A percentile compares a stretch with the other conserved stretches of the same genome.
Conservation (phyloP, 1,140 invertebrate species). For the Drosophila nigrodunni region DNA sequence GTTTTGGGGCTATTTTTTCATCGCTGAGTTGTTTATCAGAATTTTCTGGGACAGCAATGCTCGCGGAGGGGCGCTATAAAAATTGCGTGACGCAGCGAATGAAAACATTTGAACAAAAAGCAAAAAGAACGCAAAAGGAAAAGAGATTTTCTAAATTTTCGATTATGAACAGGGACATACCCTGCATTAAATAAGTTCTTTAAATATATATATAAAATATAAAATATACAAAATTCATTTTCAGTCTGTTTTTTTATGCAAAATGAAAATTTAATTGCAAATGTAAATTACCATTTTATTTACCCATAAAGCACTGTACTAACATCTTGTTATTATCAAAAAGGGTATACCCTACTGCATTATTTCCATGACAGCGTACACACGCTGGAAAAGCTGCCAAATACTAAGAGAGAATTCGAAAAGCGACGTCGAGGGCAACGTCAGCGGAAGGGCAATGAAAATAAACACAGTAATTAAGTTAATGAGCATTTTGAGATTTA, state of each 20-base stretch:
- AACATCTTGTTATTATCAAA: background rate
- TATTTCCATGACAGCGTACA: too few relatives aligned
- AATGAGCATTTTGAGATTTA: slow-evolving; percentile 84
- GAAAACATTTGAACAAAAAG: slow-evolving; percentile 65
- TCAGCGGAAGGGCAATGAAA: slow-evolving; percentile 80
- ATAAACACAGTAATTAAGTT: slow-evolving; percentile 84
- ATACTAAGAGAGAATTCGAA: slow-evolving; percentile 27
- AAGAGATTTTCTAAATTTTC: too few relatives aligned
- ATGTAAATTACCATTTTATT: too few relatives aligned
- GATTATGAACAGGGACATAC: background rate
- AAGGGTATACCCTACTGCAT: background rate
- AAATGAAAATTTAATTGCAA: too few relatives aligned
- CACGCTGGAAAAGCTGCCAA: slow-evolving; percentile 36
- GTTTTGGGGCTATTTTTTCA: slow-evolving; percentile 76
- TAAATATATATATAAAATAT: too few relatives aligned
- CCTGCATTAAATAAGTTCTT: background rate
- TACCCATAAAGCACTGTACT: background rate
- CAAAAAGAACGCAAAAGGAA: slow-evolving; percentile 2
- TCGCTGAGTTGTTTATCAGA: slow-evolving; percentile 64
- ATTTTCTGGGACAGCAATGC: slow-evolving; percentile 14
- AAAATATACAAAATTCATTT: too few relatives aligned
- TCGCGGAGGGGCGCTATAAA: slow-evolving; percentile 45
- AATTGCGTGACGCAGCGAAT: slow-evolving; percentile 79
- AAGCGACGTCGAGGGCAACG: slow-evolving; percentile 24
- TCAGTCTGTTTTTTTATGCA: too few relatives aligned